Conservation (phyloP, 1,140 invertebrate genomes). For the Drosophila ercepeae region DNA sequence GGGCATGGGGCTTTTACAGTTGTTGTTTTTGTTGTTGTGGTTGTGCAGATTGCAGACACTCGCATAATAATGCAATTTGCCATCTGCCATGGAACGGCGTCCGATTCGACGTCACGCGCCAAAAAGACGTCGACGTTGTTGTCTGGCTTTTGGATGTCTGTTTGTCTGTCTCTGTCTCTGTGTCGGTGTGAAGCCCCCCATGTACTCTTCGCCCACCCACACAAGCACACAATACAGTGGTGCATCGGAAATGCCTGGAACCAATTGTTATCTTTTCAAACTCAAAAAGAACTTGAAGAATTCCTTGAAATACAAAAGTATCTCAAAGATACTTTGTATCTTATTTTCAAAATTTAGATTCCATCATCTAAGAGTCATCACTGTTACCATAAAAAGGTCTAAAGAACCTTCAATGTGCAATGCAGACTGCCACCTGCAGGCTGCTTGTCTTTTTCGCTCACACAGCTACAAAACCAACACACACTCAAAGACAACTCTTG, state of each 20-base stretch:
- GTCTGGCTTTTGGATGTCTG: conserved; percentile 28
- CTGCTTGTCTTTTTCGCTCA: conserved; percentile 35
- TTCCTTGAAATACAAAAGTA: background rate
- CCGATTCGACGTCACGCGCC: conserved; percentile 73
- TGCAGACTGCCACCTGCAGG: conserved; percentile 63
- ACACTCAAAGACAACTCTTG: conserved; percentile 24
- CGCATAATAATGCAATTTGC: conserved; percentile 83
- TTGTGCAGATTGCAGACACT: conserved; percentile 81
- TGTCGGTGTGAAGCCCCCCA: conserved; percentile 26
- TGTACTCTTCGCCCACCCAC: conserved; percentile 13
- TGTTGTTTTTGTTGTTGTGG: conserved; percentile 42
- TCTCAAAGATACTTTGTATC: background rate
- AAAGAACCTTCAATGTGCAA: conserved; percentile 26
- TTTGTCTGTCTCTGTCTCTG: conserved; percentile 42
- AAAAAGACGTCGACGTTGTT: conserved; percentile 68
- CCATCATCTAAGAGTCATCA: background rate
- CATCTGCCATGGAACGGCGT: conserved; percentile 57
- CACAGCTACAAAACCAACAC: conserved; percentile 24
- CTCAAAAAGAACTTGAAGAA: no score
- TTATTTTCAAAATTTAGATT: background rate
- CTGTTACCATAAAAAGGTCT: conserved; percentile 18
- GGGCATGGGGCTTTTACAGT: no score
- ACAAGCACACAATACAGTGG: background rate
- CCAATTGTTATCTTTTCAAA: no score
- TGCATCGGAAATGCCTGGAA: background rate